Percentiles rank a stretch among this genome's conserved stretches.
phyloP scores from a whole-genome alignment of 2,888 invertebrate genomes.

The Caenorhabditis auriculariae region DNA sequence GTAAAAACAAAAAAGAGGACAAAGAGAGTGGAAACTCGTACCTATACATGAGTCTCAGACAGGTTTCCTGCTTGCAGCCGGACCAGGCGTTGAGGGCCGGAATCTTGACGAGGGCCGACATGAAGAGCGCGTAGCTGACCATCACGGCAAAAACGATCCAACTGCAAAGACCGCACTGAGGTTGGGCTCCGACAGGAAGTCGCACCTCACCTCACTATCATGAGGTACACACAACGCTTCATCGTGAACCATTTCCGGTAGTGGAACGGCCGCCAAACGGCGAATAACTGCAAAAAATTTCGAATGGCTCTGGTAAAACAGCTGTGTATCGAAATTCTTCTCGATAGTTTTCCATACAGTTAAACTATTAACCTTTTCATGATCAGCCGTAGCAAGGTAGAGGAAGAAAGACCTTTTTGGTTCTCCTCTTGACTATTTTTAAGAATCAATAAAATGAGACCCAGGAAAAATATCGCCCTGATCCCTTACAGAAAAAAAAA shows the following conservation, averaged over 20 bases:
- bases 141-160: constrained; percentile 54
- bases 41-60: constrained; percentile 45
- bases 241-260: constrained; percentile 58
- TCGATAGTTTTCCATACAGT: too few species aligned
- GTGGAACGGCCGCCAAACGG: constrained; percentile 56
- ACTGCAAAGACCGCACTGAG: constrained; percentile 17
- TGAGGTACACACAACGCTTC: constrained; percentile 54
- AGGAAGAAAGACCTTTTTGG: too few species aligned
- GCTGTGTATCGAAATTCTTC: background rate
- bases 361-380: too few species aligned
- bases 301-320: background rate
- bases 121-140: constrained; percentile 43
- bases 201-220: constrained; percentile 42
- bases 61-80: constrained; percentile 58
- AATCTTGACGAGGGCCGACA: constrained; percentile 51
- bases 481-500: too few species aligned
- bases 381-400: too few species aligned
- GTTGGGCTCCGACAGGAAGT: background rate
- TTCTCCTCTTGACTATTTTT: too few species aligned
- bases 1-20: too few species aligned
- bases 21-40: too few species aligned
- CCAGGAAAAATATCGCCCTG: too few species aligned
- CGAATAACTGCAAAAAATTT: constrained; percentile 36
- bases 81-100: constrained; percentile 55
- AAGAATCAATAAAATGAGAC: too few species aligned